A percentile compares a stretch with the other conserved stretches of the same genome.
Evolutionary conservation across 2,797 vertebrate species (phyloP).

Genomic region (Pelochelys cantorii): DNA sequence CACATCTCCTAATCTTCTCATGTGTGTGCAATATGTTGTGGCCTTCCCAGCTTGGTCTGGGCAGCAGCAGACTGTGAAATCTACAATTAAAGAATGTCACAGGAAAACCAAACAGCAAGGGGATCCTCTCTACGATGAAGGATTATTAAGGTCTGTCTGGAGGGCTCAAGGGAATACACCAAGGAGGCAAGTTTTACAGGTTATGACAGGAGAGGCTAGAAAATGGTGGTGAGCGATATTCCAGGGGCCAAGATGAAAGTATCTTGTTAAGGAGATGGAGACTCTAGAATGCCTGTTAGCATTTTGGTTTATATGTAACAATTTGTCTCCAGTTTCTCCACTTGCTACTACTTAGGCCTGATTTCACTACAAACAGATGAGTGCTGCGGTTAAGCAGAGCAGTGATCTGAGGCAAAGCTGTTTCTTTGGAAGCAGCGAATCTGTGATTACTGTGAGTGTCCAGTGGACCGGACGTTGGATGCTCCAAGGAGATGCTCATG

Average conservation of each 20-base stretch:
- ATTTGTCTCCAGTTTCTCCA: background rate
- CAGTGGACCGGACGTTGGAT: background rate
- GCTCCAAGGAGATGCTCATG: background rate
- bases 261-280: background rate
- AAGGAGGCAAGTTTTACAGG: background rate
- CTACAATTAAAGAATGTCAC: background rate
- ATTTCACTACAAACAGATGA: background rate
- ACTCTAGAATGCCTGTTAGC: background rate
- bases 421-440: background rate
- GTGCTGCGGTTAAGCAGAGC: background rate
- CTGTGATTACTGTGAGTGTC: background rate
- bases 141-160: background rate
- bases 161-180: background rate
- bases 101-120: background rate
- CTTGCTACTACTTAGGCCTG: too few relatives aligned
- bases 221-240: background rate
- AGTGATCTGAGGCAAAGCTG: too few relatives aligned
- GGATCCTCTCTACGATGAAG: background rate
- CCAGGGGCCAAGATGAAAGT: background rate
- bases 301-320: background rate
- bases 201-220: background rate
- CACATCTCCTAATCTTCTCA: background rate
- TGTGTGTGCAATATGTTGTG: background rate
- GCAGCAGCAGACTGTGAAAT: background rate
- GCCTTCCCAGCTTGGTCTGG: background rate